Percentiles rank a stretch among this genome's conserved stretches.
These are phyloP conservation scores for Chromoteleia sp. DNA, from an alignment of 2,888 invertebrate species.

Conservation along the genomic window DNA sequence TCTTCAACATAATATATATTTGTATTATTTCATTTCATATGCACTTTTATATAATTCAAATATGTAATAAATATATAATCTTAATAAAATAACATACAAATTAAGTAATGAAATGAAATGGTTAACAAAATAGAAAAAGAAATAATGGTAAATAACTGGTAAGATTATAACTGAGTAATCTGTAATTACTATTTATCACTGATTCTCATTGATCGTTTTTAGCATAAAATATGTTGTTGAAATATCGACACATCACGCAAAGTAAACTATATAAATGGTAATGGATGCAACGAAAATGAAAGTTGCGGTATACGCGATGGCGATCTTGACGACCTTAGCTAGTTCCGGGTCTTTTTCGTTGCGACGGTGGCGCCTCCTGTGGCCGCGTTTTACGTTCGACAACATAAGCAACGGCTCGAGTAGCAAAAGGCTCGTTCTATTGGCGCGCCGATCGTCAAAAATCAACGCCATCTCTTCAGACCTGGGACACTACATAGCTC, in stretches of 20 bases:
- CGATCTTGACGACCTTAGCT: conserved; percentile 85
- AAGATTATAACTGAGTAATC: no score
- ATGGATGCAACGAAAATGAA: conserved; percentile 86
- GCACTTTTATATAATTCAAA: no score
- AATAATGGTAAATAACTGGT: no score
- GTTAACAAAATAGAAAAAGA: no score
- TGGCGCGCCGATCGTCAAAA: conserved; percentile 73
- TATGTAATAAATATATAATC: no score
- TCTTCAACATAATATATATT: no score
- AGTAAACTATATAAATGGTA: conserved; percentile 86
- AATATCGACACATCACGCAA: conserved; percentile 80
- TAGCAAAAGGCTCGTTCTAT: conserved; percentile 83
- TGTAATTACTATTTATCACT: no score
- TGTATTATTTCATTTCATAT: no score
- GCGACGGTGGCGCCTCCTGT: conserved; percentile 71
- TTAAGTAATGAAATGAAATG: no score
- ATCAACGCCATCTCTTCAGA: conserved; percentile 20
- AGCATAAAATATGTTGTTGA: background rate
- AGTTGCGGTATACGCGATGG: conserved; percentile 87
- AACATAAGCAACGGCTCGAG: conserved; percentile 86
- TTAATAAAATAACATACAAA: no score
- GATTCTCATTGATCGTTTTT: no score
- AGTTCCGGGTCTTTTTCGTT: conserved; percentile 81
- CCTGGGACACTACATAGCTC: background rate
- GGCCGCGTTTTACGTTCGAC: conserved; percentile 83